Conservation (phyloP, 2,888 invertebrate species). For the Zygaena filipendulae region DNA sequence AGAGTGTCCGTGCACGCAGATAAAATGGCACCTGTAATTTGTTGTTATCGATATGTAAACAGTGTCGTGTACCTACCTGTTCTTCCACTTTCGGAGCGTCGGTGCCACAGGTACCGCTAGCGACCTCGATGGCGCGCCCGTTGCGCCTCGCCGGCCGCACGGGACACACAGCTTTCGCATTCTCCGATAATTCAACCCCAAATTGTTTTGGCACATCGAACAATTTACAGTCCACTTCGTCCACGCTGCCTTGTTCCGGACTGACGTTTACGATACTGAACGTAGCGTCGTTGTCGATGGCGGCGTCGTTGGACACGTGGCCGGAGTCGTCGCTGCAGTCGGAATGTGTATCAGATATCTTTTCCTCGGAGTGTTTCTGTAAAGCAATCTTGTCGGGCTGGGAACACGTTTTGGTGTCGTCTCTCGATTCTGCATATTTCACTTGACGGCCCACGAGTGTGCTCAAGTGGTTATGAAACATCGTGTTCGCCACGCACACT, state of each 20-base stretch:
- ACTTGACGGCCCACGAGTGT: constrained; percentile 63
- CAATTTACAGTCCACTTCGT: constrained; percentile 50
- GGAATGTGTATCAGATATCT: constrained; percentile 70
- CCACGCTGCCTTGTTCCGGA: constrained; percentile 27
- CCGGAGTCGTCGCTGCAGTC: constrained; percentile 85
- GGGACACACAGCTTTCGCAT: constrained; percentile 51
- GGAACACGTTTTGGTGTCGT: constrained; percentile 49
- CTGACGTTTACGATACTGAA: constrained; percentile 43
- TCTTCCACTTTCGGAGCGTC: constrained; percentile 64
- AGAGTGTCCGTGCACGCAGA: constrained; percentile 21
- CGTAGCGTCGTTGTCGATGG: constrained; percentile 72
- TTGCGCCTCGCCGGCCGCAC: constrained; percentile 55
- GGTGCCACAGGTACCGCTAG: constrained; percentile 58
- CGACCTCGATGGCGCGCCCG: constrained; percentile 62
- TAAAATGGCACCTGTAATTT: constrained; percentile 51
- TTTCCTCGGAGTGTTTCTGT: constrained; percentile 53
- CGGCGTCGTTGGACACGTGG: constrained; percentile 84
- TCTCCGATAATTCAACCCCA: constrained; percentile 45
- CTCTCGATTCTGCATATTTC: constrained; percentile 48
- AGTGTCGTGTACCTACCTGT: constrained; percentile 67
- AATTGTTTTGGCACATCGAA: constrained; percentile 48
- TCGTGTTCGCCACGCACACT: constrained; percentile 56
- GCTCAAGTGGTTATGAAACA: constrained; percentile 61
- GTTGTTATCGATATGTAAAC: constrained; percentile 59
- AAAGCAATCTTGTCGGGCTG: constrained; percentile 42